A percentile compares a stretch with the other conserved stretches of the same genome.
phyloP scores from a whole-genome alignment of 2,113 vertebrate genomes.

The Alectura lathami region DNA sequence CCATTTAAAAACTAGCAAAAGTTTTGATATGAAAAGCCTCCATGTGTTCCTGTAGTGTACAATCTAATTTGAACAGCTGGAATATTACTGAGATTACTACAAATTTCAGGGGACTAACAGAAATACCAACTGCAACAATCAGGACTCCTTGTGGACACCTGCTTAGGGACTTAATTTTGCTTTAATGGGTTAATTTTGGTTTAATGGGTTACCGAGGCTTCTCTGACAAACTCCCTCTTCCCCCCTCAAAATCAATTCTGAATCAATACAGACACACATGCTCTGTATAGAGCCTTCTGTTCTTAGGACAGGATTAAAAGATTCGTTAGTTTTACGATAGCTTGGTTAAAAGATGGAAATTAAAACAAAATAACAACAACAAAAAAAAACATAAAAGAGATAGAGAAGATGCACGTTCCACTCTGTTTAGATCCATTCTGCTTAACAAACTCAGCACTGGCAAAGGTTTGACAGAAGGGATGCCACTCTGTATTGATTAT shows the following conservation, averaged over 20 bases:
- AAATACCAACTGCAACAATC: slow-evolving; percentile 65
- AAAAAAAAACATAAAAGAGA: neutral
- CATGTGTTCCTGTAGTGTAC: neutral
- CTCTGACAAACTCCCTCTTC: slow-evolving; percentile 54
- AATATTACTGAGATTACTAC: slow-evolving; percentile 36
- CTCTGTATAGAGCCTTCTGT: slow-evolving; percentile 76
- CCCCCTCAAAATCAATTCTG: slow-evolving; percentile 74
- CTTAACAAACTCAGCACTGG: slow-evolving; percentile 33
- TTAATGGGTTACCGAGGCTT: slow-evolving; percentile 78
- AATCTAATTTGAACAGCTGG: neutral
- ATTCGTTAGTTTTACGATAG: slow-evolving; percentile 69
- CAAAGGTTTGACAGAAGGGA: slow-evolving; percentile 41
- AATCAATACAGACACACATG: slow-evolving; percentile 80
- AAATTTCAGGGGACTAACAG: slow-evolving; percentile 53
- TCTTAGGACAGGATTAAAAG: slow-evolving; percentile 75
- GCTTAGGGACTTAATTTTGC: slow-evolving; percentile 76
- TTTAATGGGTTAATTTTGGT: slow-evolving; percentile 79
- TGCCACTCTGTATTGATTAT: slow-evolving; percentile 29
- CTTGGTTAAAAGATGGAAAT: slow-evolving; percentile 63
- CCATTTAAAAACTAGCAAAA: neutral
- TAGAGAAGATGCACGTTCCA: neutral
- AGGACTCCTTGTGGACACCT: slow-evolving; percentile 72
- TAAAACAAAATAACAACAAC: neutral
- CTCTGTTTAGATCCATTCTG: neutral
- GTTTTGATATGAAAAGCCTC: neutral